Evolutionary conservation across 2,113 vertebrate species (phyloP).

Genomic region (Talpa occidentalis): DNA sequence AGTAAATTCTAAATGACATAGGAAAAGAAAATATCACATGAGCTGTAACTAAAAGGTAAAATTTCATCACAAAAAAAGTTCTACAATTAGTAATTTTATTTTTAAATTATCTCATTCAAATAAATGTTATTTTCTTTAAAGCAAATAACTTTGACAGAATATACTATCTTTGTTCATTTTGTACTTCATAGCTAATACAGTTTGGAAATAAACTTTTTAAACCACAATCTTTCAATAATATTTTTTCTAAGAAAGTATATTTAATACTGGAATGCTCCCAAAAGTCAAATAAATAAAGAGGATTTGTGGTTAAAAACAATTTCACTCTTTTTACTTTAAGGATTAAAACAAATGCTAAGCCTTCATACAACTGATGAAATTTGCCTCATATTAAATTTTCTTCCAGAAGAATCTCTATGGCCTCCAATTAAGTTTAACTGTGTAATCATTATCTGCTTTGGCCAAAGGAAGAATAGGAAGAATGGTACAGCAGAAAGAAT

Average conservation of each 20-base stretch:
- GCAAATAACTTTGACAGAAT: neutral
- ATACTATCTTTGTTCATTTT: neutral
- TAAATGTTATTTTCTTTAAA: neutral
- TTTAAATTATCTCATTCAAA: neutral
- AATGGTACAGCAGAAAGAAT: neutral
- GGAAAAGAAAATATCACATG: constrained; percentile 19
- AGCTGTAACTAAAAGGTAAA: neutral
- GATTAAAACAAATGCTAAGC: neutral
- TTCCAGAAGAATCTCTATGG: neutral
- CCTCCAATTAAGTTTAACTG: neutral
- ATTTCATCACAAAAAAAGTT: too few species aligned
- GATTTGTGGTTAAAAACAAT: neutral
- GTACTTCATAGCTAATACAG: neutral
- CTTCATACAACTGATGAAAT: neutral
- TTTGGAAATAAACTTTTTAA: neutral
- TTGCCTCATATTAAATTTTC: neutral
- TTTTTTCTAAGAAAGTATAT: neutral
- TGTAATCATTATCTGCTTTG: constrained; percentile 16
- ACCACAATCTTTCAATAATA: too few species aligned
- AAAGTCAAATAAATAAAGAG: neutral
- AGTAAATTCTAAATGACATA: neutral
- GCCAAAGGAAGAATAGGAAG: neutral
- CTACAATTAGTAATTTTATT: neutral
- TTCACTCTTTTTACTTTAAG: neutral
- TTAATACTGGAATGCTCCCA: constrained; percentile 7